Percentiles rank a stretch among this genome's conserved stretches.
Conservation (phyloP, 2,888 invertebrate species). For the Yponomeuta cagnagella region DNA sequence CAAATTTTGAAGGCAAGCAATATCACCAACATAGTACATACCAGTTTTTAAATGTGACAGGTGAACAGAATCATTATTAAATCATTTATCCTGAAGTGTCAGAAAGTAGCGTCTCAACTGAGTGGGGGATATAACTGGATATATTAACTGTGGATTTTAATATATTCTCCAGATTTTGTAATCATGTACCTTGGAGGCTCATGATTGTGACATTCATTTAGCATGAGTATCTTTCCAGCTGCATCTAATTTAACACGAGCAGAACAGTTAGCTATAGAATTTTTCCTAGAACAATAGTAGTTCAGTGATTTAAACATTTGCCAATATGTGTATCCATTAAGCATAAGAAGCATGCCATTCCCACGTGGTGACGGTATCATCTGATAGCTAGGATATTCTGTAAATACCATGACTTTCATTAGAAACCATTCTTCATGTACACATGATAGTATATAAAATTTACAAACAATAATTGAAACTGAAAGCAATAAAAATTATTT, state of each 20-base stretch:
- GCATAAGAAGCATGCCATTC: conserved; percentile 21
- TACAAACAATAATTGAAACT: neutral
- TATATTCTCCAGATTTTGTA: neutral
- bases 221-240: neutral
- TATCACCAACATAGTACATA: too few relatives aligned
- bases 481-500: neutral
- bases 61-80: neutral
- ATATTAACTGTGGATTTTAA: neutral
- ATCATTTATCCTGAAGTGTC: too few relatives aligned
- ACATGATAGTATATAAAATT: neutral
- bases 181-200: conserved; percentile 5
- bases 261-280: conserved; percentile 24
- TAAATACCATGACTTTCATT: neutral
- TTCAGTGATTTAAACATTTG: conserved; percentile 15
- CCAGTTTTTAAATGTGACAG: too few relatives aligned
- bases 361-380: conserved; percentile 19
- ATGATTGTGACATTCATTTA: conserved; percentile 4
- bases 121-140: neutral
- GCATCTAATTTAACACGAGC: conserved; percentile 29
- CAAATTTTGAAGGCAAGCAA: too few relatives aligned
- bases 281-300: conserved; percentile 20
- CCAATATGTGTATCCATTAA: conserved; percentile 22
- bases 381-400: conserved; percentile 5
- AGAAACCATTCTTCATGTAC: too few relatives aligned
- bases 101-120: neutral